Conservation (phyloP, 2,797 vertebrate species). For the Epinephelus coioides region DNA sequence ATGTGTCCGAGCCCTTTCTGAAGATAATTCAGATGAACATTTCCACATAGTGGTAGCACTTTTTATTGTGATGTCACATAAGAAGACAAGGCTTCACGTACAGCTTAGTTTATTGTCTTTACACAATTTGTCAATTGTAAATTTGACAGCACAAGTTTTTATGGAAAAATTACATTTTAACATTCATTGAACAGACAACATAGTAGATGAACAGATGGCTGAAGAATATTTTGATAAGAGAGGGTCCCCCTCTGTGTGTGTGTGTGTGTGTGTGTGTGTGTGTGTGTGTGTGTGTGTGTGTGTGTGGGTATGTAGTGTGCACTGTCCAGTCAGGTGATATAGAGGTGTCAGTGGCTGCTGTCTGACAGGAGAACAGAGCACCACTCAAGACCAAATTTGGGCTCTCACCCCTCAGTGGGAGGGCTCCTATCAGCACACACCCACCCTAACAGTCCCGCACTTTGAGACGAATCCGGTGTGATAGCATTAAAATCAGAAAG, state of each 20-base stretch:
- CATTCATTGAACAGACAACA: neutral
- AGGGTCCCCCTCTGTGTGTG: conserved; percentile 1
- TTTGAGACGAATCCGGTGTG: neutral
- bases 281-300: neutral
- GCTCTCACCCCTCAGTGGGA: conserved; percentile 87
- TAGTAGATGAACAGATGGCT: conserved; percentile 21
- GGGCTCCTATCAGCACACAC: conserved; percentile 45
- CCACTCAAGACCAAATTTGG: conserved; percentile 94
- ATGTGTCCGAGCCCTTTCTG: neutral
- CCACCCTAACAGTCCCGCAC: conserved; percentile 11
- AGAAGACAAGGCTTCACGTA: neutral
- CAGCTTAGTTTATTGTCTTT: neutral
- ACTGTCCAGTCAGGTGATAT: conserved; percentile 88
- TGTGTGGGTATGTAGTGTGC: conserved; percentile 82
- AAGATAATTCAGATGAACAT: neutral
- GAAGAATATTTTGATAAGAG: conserved; percentile 37
- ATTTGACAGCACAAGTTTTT: neutral
- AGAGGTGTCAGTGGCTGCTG: conserved; percentile 92
- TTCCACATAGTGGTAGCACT: neutral
- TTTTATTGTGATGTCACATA: neutral
- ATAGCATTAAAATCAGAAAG: neutral
- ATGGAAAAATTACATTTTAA: neutral
- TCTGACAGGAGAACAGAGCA: conserved; percentile 89
- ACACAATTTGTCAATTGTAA: neutral
- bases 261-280: neutral